Conservation (phyloP, 2,888 invertebrate species). For the Rhaphigaster nebulosa region DNA sequence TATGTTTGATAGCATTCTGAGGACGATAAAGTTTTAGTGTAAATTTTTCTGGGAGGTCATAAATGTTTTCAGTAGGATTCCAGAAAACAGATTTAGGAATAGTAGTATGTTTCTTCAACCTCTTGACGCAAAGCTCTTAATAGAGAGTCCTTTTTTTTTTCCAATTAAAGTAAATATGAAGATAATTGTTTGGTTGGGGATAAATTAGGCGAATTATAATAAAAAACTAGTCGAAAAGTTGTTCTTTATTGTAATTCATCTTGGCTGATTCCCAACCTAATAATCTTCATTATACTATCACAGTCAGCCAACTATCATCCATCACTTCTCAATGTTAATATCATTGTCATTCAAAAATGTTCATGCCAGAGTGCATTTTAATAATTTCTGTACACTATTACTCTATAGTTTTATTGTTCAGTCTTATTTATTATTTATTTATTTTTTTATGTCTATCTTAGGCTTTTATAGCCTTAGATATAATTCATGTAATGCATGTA, state of each 20-base stretch:
- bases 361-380: not conserved
- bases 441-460: not conserved
- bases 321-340: not conserved
- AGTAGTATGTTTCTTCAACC: not conserved
- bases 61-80: not conserved
- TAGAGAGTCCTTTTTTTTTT: not conserved
- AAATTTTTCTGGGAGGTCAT: not conserved
- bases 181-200: too few species aligned
- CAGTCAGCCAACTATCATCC: not conserved
- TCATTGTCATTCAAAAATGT: not conserved
- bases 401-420: not conserved
- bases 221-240: not conserved
- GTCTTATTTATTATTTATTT: not conserved
- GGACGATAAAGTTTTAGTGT: not conserved
- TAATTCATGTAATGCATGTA: not conserved
- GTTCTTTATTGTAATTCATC: not conserved
- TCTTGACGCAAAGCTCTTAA: not conserved
- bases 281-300: not conserved
- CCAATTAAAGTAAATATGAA: not conserved
- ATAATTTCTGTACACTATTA: not conserved
- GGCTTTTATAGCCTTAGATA: not conserved
- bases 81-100: not conserved
- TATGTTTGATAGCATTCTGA: not conserved
- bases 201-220: not conserved
- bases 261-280: not conserved